Evolutionary conservation across 2,797 vertebrate genomes (phyloP), one percentile per base, ranked within the genome.

Genomic region (Peromyscus eremicus): DNA sequence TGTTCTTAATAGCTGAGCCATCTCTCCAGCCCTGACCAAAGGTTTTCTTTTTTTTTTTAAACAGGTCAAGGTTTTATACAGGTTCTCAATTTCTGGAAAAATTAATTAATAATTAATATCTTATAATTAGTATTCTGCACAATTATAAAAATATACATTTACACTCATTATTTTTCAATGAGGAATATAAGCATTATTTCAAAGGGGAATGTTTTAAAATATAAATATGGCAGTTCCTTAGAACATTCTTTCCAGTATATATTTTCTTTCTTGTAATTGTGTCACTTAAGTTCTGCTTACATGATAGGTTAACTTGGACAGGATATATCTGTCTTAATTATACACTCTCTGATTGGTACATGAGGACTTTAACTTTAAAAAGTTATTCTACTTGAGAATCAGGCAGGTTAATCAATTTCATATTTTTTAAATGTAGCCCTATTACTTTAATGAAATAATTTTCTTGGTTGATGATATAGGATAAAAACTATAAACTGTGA

Each of bases 11-110:
- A 55, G 14, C 52, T 55, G 52, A 55, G 3, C 52, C 52, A 55
- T 55, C 52, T 55, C 52, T 16, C 52, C 52, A 55, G 52, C 14
- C 52, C 52, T 55, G 52, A 14, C 52, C 3, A 55, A 55, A 55
- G 52, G 3, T 4, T 55, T 52, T 52, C 88, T 95, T 11, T 80
- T 37, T 95, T 94, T 34, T 66, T 57, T 94, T 95, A 23, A 91
- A 40, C 16, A 66, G 55, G 86, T 73, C 37, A 60, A 23, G 19
- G 2, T 3, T 79, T 89, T 86, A 90, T 75, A 88, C 3, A 66
- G 25, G 6, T 6, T 11, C 9, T 93, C 68, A 37, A 55, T 70
- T 96, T 32, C 29, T 64, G n/a, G 40, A 64, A 80, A 55, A n/a
- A 21, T 43, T 43, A 86, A 73, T 73, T 92, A 37, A 2, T 43